Evolutionary conservation across 2,113 vertebrate species (phyloP), one percentile per base, ranked within the genome.

Genomic region (Varanus salvator): DNA sequence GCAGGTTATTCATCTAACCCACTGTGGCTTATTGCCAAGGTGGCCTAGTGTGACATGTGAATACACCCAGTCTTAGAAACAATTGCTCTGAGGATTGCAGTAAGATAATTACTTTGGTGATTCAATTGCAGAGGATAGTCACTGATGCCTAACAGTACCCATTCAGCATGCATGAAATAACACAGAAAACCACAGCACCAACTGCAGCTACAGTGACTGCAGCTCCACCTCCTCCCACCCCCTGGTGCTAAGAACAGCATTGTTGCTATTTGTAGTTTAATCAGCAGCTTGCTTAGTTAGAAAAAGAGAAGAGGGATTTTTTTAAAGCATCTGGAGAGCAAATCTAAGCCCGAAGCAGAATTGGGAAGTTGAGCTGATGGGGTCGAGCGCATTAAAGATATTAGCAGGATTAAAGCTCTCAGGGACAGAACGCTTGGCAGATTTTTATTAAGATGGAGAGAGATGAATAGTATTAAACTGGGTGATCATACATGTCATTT

Each of bases 371-470:
- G 91, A 93, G 86, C 21, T 87, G 85, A 74, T 23, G 91, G 91
- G 90, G 90, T 95, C 85, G 90, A 84, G 71, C 86, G 34, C 50
- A 92, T 93, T 93, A 92, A 92, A 83, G 25, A 87, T 91, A 92
- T 94, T 91, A 94, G 82, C 84, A 89, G 85, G 86, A 96, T 95
- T 94, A 95, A 93, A 91, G 71, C 83, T 88, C 83, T 93, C 87
- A 75, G 89, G 92, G 81, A 87, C 0, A 15, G 84, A 87, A 68
- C 85, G 52, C 75, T 87, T 88, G 54, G 80, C 2, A 85, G 84
- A 90, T 38, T 88, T 95, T 95, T 95, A 93, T 95, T 93, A 91
- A 94, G 93, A 95, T 90, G 90, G 88, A 95, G 82, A 93, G 81
- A 94, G 77, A 95, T 91, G 69, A 93, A 93, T 93, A 92, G 90